Evolutionary conservation across 2,888 invertebrate genomes (phyloP).

Genomic region (Villa cingulata): DNA sequence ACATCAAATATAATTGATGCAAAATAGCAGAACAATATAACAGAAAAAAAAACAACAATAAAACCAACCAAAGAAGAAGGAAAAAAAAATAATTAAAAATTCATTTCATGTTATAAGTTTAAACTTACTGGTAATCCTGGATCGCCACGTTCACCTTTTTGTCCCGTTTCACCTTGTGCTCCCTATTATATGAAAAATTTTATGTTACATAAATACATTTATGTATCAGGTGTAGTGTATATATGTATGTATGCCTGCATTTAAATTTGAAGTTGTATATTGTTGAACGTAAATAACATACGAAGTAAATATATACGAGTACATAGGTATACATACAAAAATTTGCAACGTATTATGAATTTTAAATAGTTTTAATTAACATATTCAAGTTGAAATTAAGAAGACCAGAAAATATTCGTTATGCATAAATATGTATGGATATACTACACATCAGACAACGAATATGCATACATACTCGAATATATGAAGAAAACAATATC

Average conservation of each 20-base stretch:
- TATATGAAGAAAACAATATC: no score
- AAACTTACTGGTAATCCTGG: conserved; percentile 80
- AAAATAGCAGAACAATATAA: no score
- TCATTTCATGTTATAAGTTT: conserved; percentile 3
- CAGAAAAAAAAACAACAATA: no score
- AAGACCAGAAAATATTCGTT: background rate
- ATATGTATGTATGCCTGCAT: background rate
- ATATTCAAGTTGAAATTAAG: conserved; percentile 7
- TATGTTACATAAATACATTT: background rate
- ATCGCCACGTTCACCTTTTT: conserved; percentile 85
- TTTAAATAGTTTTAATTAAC: conserved; percentile 9
- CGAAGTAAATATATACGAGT: no score
- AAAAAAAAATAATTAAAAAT: conserved; percentile 9
- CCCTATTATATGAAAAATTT: conserved; percentile 45
- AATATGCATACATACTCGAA: no score
- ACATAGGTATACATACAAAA: no score
- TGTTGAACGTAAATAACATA: no score
- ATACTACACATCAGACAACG: no score
- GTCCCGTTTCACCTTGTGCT: conserved; percentile 83
- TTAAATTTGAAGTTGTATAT: no score
- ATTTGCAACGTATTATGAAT: conserved; percentile 9
- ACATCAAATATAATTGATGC: no score
- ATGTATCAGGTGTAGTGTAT: background rate
- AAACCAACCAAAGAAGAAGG: background rate
- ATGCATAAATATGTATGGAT: no score